Base-by-base conservation (phyloP, 2,797 vertebrate species). In the Jordanella pulchra region DNA sequence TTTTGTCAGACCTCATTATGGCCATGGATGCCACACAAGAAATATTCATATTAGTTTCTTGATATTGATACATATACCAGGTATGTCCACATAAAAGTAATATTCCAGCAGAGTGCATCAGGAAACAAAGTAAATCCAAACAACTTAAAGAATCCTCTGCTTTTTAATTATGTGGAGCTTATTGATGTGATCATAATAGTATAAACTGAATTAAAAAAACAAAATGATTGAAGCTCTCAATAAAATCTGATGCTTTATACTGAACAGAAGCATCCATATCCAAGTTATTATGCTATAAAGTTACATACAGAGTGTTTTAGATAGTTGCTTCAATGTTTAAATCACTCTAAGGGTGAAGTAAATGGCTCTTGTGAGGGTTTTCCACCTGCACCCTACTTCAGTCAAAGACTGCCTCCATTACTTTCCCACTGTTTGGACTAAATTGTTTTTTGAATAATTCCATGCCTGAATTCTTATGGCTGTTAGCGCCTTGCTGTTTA, bases 361-460 rank as follows among this genome's bases (percentile, higher is more conserved):
- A 73, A 76, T 72, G 71, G 69, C 42, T 66, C 47, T 11, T 55
- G 76, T 30, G 72, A 70, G 70, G 75, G 78, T 80, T 78, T 73
- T 75, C 71, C 9, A 79, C 63, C 60, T 55, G 69, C 55, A 71
- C 67, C 71, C 71, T 61, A 6, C 68, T 78, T 67, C 73, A 65
- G 79, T 78, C 67, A 80, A 76, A 84, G 58, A 61, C 64, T 69
- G 0, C 55, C 78, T 87, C 83, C 83, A 78, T 83, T 86, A 85
- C 87, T 79, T 72, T 82, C 86, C 84, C 75, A 71, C 85, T 86
- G 88, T 81, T 90, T 75, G 70, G 78, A 45, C 83, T 88, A 82
- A 92, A 92, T 87, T 86, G 89, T 90, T 89, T 91, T 88, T 89
- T 91, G 90, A 92, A 93, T 91, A 91, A 91, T 92, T 87, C 87